Percentiles rank a stretch among this genome's conserved stretches.
phyloP scores from a whole-genome alignment of 1,140 invertebrate species.

The Melipona quadrifasciata region DNA sequence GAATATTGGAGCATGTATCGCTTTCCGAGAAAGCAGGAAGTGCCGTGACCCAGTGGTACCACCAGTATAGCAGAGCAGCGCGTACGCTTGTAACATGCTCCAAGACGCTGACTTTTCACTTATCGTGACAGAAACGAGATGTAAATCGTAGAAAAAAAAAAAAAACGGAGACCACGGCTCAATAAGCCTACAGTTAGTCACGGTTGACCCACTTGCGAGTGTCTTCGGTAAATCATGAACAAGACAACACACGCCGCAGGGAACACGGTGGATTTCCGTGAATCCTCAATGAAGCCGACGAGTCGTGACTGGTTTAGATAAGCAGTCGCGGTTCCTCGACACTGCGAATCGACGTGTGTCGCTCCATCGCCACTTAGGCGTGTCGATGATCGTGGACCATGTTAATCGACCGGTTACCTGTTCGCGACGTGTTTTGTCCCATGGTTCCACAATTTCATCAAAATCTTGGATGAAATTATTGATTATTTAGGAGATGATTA shows the following conservation, averaged over 20 bases:
- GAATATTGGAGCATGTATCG: neutral
- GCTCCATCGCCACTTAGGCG: slow-evolving; percentile 18
- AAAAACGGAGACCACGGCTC: slow-evolving; percentile 16
- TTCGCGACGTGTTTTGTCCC: neutral
- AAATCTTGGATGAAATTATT: neutral
- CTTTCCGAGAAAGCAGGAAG: slow-evolving; percentile 18
- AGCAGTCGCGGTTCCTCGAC: slow-evolving; percentile 52
- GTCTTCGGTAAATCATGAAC: slow-evolving; percentile 60
- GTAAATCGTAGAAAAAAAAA: slow-evolving; percentile 40
- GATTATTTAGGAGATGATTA: neutral
- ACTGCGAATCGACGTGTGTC: slow-evolving; percentile 46
- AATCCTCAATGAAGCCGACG: slow-evolving; percentile 62
- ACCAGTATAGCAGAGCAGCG: too few relatives aligned
- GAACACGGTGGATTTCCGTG: slow-evolving; percentile 59
- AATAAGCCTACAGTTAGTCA: slow-evolving; percentile 56
- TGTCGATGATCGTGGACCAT: slow-evolving; percentile 34
- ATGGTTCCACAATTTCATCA: neutral
- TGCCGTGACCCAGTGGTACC: neutral
- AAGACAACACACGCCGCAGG: slow-evolving; percentile 18
- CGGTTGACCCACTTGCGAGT: slow-evolving; percentile 58
- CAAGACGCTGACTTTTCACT: slow-evolving; percentile 5
- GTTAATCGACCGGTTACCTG: slow-evolving; percentile 44
- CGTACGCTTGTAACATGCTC: neutral
- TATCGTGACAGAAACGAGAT: slow-evolving; percentile 31
- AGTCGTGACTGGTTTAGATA: slow-evolving; percentile 62